Percentiles rank a stretch among this genome's conserved stretches.
Evolutionary conservation across 2,888 invertebrate species (phyloP).

Genomic region (Ichneumoninae sp.): DNA sequence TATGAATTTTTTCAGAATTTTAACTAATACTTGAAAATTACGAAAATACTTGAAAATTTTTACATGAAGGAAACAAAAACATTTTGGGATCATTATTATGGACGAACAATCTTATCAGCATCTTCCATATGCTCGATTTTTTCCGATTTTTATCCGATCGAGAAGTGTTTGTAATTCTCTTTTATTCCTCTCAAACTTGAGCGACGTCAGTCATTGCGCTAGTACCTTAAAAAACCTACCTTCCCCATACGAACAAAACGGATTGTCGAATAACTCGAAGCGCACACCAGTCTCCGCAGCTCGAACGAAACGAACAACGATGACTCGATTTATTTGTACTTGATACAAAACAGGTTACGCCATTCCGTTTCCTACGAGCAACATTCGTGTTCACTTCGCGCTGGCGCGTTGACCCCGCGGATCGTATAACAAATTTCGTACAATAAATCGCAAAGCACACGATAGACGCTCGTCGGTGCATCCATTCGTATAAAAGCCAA

Average conservation of each 20-base stretch:
- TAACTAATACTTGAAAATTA: too few relatives aligned
- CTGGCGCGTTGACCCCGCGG: not conserved
- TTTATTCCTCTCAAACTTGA: too few relatives aligned
- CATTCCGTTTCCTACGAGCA: not conserved
- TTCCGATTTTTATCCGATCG: too few relatives aligned
- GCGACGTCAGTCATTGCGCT: too few relatives aligned
- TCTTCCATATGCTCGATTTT: too few relatives aligned
- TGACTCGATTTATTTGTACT: not conserved
- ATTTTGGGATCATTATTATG: too few relatives aligned
- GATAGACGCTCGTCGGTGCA: conserved; percentile 18
- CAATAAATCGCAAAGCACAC: conserved; percentile 18
- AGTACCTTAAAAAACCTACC: not conserved
- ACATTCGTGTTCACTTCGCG: not conserved
- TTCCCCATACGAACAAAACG: not conserved
- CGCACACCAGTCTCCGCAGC: not conserved
- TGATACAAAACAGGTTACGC: not conserved
- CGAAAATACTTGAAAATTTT: too few relatives aligned
- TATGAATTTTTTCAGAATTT: too few relatives aligned
- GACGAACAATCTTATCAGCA: too few relatives aligned
- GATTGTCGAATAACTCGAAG: not conserved
- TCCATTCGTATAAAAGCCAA: conserved; percentile 23
- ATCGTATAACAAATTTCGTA: conserved; percentile 8
- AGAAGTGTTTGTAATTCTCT: too few relatives aligned
- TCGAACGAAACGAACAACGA: not conserved
- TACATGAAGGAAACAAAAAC: too few relatives aligned